phyloP scores from a whole-genome alignment of 2,113 vertebrate genomes.

The Caloenas nicobarica region DNA sequence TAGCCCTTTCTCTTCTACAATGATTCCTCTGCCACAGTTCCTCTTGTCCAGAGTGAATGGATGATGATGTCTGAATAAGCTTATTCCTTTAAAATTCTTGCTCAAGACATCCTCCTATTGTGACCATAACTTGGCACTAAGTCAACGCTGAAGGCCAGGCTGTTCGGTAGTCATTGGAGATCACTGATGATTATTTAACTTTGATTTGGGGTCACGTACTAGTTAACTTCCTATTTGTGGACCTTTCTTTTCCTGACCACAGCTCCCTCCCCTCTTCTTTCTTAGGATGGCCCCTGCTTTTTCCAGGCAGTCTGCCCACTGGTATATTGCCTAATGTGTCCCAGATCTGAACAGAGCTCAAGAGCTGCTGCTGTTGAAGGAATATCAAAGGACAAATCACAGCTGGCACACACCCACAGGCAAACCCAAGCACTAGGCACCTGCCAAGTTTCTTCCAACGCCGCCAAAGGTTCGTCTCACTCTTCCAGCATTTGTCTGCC shows the following conservation, averaged over 20 bases:
- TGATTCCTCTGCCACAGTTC: not conserved
- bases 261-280: not conserved
- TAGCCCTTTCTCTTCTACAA: not conserved
- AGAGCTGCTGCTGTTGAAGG: not conserved
- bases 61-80: not conserved
- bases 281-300: not conserved
- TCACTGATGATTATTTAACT: not conserved
- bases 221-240: not conserved
- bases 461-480: slow-evolving; percentile 86
- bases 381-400: not conserved
- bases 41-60: not conserved
- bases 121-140: not conserved
- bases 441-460: slow-evolving; percentile 89
- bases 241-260: not conserved
- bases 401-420: not conserved
- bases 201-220: not conserved
- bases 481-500: slow-evolving; percentile 85
- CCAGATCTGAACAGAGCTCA: not conserved
- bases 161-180: not conserved
- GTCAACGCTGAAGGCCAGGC: not conserved
- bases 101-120: not conserved
- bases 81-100: not conserved
- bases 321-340: not conserved
- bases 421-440: slow-evolving; percentile 61
- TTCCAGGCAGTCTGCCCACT: not conserved